A percentile compares a stretch with the other conserved stretches of the same genome.
These are phyloP conservation scores for Apis dorsata DNA, from an alignment of 1,140 invertebrate species.

Conservation along the genomic window DNA sequence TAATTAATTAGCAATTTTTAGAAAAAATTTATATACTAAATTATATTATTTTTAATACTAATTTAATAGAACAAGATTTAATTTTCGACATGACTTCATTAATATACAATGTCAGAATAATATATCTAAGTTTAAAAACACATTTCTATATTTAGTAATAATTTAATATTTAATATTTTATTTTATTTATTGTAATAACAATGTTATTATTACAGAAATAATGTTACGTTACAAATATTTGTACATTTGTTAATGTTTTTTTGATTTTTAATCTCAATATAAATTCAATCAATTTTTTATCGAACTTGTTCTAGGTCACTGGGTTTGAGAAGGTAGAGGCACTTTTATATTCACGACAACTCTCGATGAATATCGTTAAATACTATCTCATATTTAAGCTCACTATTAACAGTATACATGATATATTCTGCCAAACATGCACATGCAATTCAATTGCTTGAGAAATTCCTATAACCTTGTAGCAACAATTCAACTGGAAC, in stretches of 20 bases:
- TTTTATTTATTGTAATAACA: background rate
- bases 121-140: background rate
- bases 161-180: background rate
- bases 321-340: constrained; percentile 9
- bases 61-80: background rate
- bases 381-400: constrained; percentile 78
- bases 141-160: background rate
- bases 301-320: constrained; percentile 20
- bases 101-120: too few species aligned
- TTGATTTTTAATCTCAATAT: background rate
- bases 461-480: constrained; percentile 67
- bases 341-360: constrained; percentile 26
- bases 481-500: background rate
- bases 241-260: background rate
- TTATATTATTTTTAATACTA: background rate
- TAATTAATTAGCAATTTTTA: background rate
- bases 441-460: constrained; percentile 68
- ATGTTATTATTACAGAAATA: background rate
- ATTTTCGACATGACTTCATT: background rate
- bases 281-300: background rate
- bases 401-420: constrained; percentile 80
- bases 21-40: background rate
- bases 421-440: constrained; percentile 72
- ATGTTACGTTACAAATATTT: background rate
- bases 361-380: constrained; percentile 61